Evolutionary conservation across 2,797 vertebrate species (phyloP), one percentile per base, ranked within the genome.

Genomic region (Gadopsis bispinosus): DNA sequence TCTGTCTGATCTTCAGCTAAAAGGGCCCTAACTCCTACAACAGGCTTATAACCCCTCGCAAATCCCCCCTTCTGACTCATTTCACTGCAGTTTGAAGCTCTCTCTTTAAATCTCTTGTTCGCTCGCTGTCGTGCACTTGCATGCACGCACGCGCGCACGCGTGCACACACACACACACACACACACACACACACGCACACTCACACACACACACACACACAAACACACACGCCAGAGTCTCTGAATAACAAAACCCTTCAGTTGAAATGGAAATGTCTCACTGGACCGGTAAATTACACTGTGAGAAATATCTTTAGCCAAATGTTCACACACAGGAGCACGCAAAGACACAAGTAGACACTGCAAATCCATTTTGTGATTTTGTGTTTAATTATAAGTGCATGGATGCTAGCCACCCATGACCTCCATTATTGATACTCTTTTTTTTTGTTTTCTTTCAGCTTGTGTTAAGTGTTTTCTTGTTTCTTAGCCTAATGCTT

Each of bases 21-120:
- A 92, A 93, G 90, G 88, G 87, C 85, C 85, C 86, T 74, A 90
- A 88, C 89, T 93, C 88, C 84, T 91, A 93, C 92, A 93, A 90
- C 87, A 86, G 83, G 87, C 87, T 91, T 91, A 93, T 89, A 93
- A 90, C 85, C 87, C 85, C 73, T 83, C 45, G 4, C 85, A 93
- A 93, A 93, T 93, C 91, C 89, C 75, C 77, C 75, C 87, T 80
- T 88, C 88, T 92, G 89, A 91, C 84, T 94, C 88, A 92, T 91
- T 88, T 88, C 80, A 88, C 85, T 90, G 83, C 83, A 85, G 88
- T 92, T 91, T 91, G 84, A 91, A 85, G 84, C 89, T 80, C 77
- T 90, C 85, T 84, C 77, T 89, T 84, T 90, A 90, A 91, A 91
- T 89, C 87, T 89, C 88, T 87, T 77, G 69, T 83, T 88, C 80